phyloP scores from a whole-genome alignment of 2,888 invertebrate species.

The Conus canariensis region DNA sequence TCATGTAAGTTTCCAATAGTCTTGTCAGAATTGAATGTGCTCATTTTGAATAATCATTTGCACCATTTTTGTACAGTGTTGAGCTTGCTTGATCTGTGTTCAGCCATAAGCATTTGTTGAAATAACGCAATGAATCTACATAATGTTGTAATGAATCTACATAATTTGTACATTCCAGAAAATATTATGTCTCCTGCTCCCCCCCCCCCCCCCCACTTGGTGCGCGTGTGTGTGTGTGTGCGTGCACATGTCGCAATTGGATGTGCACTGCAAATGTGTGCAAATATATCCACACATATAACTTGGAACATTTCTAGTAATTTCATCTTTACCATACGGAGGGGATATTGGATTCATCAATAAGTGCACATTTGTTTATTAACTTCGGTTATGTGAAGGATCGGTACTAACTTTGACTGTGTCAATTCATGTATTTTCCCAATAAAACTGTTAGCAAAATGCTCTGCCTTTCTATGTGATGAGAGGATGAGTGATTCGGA shows the following conservation, averaged over 20 bases:
- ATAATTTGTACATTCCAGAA: conserved; percentile 15
- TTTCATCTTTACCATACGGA: not conserved
- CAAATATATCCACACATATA: not conserved
- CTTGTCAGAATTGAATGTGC: not conserved
- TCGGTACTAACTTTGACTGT: not conserved
- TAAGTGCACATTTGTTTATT: no score
- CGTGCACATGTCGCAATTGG: no score
- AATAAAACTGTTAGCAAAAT: not conserved
- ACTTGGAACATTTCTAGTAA: not conserved
- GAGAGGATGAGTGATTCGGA: not conserved
- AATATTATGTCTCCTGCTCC: not conserved
- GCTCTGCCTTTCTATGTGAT: not conserved
- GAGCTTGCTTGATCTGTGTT: not conserved
- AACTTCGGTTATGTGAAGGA: no score
- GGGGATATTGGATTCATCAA: not conserved
- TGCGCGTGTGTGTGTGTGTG: no score
- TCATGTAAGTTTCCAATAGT: not conserved
- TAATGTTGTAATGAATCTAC: not conserved
- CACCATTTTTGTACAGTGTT: conserved; percentile 14
- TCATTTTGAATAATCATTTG: conserved; percentile 3
- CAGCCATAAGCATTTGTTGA: conserved; percentile 16
- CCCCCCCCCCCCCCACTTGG: no score
- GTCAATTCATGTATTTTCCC: not conserved
- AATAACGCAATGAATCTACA: not conserved
- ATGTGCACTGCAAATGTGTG: conserved; percentile 7